These are phyloP conservation scores for Agrochola litura DNA, from an alignment of 2,888 invertebrate genomes.

Conservation along the genomic window DNA sequence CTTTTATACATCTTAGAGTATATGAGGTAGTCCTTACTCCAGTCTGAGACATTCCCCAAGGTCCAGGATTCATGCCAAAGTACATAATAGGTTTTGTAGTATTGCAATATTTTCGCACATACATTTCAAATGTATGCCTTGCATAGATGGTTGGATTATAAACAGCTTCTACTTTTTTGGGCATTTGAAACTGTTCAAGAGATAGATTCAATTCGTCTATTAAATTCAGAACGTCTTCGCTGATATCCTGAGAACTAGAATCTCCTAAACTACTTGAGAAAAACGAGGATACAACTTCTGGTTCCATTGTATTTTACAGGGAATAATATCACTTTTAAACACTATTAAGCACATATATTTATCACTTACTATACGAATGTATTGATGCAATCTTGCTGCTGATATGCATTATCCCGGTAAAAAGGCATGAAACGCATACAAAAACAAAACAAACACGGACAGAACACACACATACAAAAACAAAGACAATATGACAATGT, in stretches of 20 bases:
- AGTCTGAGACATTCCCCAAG: conserved; percentile 98
- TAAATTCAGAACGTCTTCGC: conserved; percentile 79
- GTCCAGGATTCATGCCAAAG: conserved; percentile 99
- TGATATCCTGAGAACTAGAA: conserved; percentile 59
- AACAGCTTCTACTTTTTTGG: conserved; percentile 91
- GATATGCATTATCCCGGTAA: not conserved
- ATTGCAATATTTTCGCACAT: conserved; percentile 93
- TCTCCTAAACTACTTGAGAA: conserved; percentile 66
- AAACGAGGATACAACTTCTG: conserved; percentile 80
- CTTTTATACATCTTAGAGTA: conserved; percentile 2
- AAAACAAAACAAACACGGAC: conserved; percentile 17
- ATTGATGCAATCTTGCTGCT: not conserved
- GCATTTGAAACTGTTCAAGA: conserved; percentile 86
- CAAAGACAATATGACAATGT: not conserved
- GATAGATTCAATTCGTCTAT: conserved; percentile 83
- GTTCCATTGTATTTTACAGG: conserved; percentile 65
- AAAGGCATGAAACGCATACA: conserved; percentile 8
- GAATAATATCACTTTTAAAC: not conserved
- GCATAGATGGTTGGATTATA: conserved; percentile 98
- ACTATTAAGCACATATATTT: not conserved
- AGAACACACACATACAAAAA: not conserved
- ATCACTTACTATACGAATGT: conserved; percentile 36
- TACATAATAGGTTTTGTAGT: conserved; percentile 93
- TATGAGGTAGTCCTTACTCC: conserved; percentile 91
- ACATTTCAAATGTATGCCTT: conserved; percentile 93